A percentile compares a stretch with the other conserved stretches of the same genome.
Conservation (phyloP, 1,140 invertebrate species). For the Pemphigus obesinymphae region DNA sequence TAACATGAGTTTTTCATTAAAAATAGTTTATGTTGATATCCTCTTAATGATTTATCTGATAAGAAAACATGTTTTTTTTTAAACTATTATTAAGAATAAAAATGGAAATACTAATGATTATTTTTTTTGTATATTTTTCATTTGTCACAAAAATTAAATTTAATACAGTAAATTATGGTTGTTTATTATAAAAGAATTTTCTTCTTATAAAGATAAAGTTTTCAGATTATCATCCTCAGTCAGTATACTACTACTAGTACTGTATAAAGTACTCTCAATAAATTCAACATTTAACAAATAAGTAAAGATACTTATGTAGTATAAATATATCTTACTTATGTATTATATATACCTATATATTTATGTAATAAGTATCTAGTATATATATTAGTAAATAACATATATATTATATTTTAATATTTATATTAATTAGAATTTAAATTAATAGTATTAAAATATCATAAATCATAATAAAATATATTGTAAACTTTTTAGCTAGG, state of each 20-base stretch:
- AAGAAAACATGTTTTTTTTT: neutral
- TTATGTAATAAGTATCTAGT: too few species aligned
- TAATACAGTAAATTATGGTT: neutral
- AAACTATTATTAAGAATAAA: neutral
- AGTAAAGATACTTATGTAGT: too few species aligned
- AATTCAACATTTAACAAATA: neutral
- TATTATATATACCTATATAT: too few species aligned
- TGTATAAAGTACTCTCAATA: neutral
- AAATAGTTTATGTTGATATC: too few species aligned
- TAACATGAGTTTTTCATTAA: too few species aligned
- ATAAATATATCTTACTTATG: too few species aligned
- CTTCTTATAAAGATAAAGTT: neutral
- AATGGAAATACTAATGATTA: neutral
- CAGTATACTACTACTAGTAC: neutral
- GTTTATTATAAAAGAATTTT: neutral
- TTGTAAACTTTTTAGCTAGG: too few species aligned
- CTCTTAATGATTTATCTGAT: neutral
- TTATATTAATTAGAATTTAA: too few species aligned
- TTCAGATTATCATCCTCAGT: neutral
- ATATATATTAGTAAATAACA: too few species aligned
- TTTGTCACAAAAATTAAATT: neutral
- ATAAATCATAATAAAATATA: too few species aligned
- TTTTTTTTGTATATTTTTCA: neutral
- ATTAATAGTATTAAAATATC: too few species aligned
- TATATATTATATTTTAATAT: too few species aligned